phyloP scores from a whole-genome alignment of 2,888 invertebrate genomes.

The Lamproptera curius region DNA sequence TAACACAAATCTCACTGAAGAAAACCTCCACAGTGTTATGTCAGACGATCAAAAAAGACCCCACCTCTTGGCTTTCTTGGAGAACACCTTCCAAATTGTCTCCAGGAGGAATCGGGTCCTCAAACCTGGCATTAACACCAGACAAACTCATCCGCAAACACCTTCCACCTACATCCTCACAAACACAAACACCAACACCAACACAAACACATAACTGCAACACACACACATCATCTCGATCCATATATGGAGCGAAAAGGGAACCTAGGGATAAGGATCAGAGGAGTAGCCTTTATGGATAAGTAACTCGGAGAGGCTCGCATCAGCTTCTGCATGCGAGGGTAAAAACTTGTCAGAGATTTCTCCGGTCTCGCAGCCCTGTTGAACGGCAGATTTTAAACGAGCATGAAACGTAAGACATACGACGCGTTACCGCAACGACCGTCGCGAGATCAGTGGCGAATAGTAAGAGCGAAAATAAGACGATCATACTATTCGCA shows the following conservation, averaged over 20 bases:
- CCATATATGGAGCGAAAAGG: neutral
- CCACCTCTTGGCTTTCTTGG: neutral
- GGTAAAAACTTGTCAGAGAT: neutral
- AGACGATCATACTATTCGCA: constrained; percentile 1
- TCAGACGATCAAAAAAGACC: neutral
- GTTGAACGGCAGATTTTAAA: constrained; percentile 3
- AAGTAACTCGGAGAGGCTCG: neutral
- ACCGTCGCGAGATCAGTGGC: neutral
- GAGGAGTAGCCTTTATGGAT: neutral
- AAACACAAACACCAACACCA: neutral
- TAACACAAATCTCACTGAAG: neutral
- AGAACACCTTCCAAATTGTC: neutral
- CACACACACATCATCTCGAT: neutral
- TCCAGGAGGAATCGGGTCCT: neutral
- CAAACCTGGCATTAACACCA: too few species aligned
- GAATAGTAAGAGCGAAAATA: neutral
- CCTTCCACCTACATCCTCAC: neutral
- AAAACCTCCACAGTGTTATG: neutral
- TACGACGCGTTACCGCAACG: neutral
- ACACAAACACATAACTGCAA: neutral
- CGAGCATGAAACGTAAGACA: constrained; percentile 1
- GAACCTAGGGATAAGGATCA: neutral
- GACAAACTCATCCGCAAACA: too few species aligned
- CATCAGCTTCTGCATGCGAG: neutral
- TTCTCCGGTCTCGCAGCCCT: neutral